Base-by-base conservation (phyloP, 2,797 vertebrate genomes). In the Ataeniobius toweri region DNA sequence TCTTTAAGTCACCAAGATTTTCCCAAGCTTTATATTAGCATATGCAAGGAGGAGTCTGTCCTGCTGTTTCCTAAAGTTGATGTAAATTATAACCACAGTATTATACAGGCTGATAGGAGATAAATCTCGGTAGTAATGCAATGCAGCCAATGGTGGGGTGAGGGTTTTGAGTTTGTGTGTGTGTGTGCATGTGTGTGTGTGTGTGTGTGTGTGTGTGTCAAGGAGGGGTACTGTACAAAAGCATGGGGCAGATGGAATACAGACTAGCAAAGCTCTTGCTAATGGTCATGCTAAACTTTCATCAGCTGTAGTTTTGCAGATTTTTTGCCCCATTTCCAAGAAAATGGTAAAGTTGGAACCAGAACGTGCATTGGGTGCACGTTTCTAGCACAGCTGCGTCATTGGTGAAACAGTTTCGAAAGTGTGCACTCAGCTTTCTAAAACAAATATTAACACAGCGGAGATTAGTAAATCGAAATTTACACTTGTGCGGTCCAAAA, bases 71-170 rank as follows among this genome's bases (percentile, higher is more conserved):
- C 92, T 91, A 92, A 95, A 95, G 94, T 95, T 93, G 92, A 94
- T 95, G 94, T 95, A 95, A 95, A 95, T 96, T 93, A 94, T 95
- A 93, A 93, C 93, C 93, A 92, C 91, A 90, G 93, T 94, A 93
- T 95, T 95, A 94, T 94, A 92, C 89, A 85, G 91, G 82, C 88
- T 94, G 93, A 94, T 94, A 87, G 93, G 90, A 94, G 94, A 95
- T 94, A 95, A 95, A 95, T 95, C 94, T 95, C 90, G 93, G 90
- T 90, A 93, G 91, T 93, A 95, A 95, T 95, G 93, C 93, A 94
- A 94, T 94, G 93, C 92, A 91, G 90, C 83, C 81, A 94, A 90
- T 91, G 74, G 79, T 0, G 14, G 81, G 71, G 69, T 65, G 79
- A 61, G 76, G 85, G 28, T 41, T 86, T 61, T 72, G 80, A 67